Conservation (phyloP, 2,113 vertebrate genomes). For the Chlorodrepanis virens region DNA sequence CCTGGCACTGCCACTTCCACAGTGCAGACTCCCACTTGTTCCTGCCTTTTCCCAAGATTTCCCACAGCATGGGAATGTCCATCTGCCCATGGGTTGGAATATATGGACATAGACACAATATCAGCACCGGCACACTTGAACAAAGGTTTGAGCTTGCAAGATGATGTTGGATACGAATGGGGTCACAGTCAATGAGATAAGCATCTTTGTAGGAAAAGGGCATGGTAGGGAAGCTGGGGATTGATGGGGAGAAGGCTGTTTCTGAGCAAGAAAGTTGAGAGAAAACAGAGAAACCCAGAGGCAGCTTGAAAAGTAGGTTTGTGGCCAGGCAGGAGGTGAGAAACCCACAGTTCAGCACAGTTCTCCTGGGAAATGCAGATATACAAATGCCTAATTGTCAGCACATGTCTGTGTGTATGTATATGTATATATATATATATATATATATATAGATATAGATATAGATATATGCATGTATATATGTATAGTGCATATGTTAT, state of each 20-base stretch:
- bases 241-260: not conserved
- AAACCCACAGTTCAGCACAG: not conserved
- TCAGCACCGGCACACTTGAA: not conserved
- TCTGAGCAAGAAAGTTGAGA: not conserved
- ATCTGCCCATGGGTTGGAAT: not conserved
- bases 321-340: not conserved
- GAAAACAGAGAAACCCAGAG: not conserved
- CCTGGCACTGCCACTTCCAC: not conserved
- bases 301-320: not conserved
- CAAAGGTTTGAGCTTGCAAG: not conserved
- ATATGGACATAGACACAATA: not conserved
- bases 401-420: fast-evolving
- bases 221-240: not conserved
- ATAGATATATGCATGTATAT: too few species aligned
- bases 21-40: fast-evolving
- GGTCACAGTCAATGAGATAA: not conserved
- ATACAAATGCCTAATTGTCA: not conserved
- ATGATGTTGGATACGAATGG: fast-evolving
- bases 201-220: not conserved
- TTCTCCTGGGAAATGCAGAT: not conserved
- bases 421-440: fast-evolving
- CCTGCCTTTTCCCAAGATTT: not conserved
- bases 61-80: not conserved
- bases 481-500: too few species aligned
- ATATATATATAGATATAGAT: too few species aligned